Evolutionary conservation across 1,140 invertebrate genomes (phyloP), one percentile per base, ranked within the genome.

Genomic region (Tetranychus cinnabarinus): DNA sequence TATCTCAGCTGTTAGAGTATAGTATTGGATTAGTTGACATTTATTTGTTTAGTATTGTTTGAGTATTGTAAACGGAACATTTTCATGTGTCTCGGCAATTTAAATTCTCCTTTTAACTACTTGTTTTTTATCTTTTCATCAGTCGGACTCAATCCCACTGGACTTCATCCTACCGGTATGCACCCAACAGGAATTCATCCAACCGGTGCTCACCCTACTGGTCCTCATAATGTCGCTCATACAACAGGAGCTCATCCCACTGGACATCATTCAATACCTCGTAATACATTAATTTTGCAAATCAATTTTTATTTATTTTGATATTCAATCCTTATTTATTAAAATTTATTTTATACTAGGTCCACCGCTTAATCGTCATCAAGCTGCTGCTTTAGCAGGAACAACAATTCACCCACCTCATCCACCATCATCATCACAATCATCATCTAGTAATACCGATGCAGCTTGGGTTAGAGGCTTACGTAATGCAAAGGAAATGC

Each of bases 381-480:
- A 15, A 31, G 33, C 61, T 12, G 13, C n/a, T 2, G 10, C 15
- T 55, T 33, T 55, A 55, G 23, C 10, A 33, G 13, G 58, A n/a
- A 31, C 37, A n/a, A 58, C 70, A 31, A 64, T 72, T 1, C 54
- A 13, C 2, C 54, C 54, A 3, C 54, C 54, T n/a, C 54, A 13
- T 3, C 54, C 54, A 4, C 15, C 52, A 23, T 8, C 52, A 23
- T 8, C 52, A 15, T 12, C 15, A 48, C 68, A 73, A 57, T 71
- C 75, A 45, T 75, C 76, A 63, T 76, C 77, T 34, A 77, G 80
- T 0, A 74, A 77, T 60, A 69, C 79, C 39, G 87, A 90, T 72
- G 86, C 87, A 56, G 86, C 91, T 0, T 96, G 91, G 91, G 91
- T 96, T 72, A 75, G 90, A 58, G 90, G 84, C 73, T 65, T 84